phyloP scores from a whole-genome alignment of 53 echinoderm and acorn worm species.

The Hippasteria phrygiana region DNA sequence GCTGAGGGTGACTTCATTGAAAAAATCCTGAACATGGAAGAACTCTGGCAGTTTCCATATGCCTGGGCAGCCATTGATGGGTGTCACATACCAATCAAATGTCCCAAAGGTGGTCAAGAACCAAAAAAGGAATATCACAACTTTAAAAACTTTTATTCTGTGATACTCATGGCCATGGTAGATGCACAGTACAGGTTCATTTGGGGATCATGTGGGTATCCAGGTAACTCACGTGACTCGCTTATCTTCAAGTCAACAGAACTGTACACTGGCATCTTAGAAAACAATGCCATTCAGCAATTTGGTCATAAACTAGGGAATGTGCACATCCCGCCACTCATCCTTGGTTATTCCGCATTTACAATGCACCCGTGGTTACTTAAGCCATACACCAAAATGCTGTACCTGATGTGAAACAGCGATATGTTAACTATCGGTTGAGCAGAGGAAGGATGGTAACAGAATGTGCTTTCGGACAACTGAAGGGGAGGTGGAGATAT shows the following conservation, averaged over 20 bases:
- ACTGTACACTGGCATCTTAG: neutral
- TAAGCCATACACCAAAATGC: slow-evolving; percentile 15
- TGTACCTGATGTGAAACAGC: neutral
- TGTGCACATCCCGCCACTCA: neutral
- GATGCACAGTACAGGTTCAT: neutral
- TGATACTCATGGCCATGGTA: neutral
- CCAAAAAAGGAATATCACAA: slow-evolving; percentile 4
- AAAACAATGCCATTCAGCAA: neutral
- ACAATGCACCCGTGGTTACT: neutral
- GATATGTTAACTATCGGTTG: neutral
- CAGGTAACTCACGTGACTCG: neutral
- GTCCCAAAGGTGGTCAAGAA: slow-evolving; percentile 2
- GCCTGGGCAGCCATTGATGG: slow-evolving; percentile 19
- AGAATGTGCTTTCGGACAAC: too few relatives aligned
- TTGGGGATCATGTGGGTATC: neutral
- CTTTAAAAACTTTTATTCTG: slow-evolving; percentile 6
- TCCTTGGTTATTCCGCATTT: slow-evolving; percentile 1
- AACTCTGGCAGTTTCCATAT: slow-evolving; percentile 27
- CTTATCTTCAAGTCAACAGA: neutral
- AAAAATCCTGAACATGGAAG: slow-evolving; percentile 28
- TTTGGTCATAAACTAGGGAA: neutral
- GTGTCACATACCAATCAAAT: neutral
- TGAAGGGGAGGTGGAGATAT: too few relatives aligned
- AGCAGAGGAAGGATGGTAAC: neutral
- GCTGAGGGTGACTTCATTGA: neutral